Conservation (phyloP, 2,797 vertebrate species). For the Morus bassanus region DNA sequence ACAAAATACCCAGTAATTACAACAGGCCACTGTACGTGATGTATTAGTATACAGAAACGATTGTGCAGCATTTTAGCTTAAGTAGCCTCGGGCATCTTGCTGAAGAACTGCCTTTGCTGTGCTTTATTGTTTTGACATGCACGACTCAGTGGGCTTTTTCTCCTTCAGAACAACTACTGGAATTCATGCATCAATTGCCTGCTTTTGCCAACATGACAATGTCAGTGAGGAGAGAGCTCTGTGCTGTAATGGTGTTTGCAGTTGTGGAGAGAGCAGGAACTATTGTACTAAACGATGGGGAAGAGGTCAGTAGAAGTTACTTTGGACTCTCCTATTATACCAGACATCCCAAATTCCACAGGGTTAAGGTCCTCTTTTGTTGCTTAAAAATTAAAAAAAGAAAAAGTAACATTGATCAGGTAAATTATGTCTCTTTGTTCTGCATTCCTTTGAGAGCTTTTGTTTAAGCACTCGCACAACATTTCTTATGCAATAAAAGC, state of each 20-base stretch:
- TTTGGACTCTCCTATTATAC: neutral
- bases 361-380: neutral
- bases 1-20: constrained; percentile 43
- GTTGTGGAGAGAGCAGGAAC: constrained; percentile 97
- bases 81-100: constrained; percentile 23
- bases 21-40: constrained; percentile 30
- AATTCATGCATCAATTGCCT: constrained; percentile 99
- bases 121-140: constrained; percentile 35
- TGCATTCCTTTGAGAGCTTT: neutral
- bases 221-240: constrained; percentile 97
- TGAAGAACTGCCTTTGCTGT: constrained; percentile 34
- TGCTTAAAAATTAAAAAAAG: neutral
- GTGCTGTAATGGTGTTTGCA: constrained; percentile 98
- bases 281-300: constrained; percentile 94
- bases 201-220: constrained; percentile 99
- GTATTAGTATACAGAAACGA: constrained; percentile 47
- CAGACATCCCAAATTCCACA: neutral
- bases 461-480: neutral
- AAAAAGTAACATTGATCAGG: neutral
- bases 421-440: neutral
- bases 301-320: constrained; percentile 85
- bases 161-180: constrained; percentile 94
- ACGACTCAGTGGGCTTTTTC: constrained; percentile 37
- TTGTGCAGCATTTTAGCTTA: constrained; percentile 47
- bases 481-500: neutral